phyloP scores from a whole-genome alignment of 2,797 vertebrate genomes.

The Sebastiscus albofasciatus region DNA sequence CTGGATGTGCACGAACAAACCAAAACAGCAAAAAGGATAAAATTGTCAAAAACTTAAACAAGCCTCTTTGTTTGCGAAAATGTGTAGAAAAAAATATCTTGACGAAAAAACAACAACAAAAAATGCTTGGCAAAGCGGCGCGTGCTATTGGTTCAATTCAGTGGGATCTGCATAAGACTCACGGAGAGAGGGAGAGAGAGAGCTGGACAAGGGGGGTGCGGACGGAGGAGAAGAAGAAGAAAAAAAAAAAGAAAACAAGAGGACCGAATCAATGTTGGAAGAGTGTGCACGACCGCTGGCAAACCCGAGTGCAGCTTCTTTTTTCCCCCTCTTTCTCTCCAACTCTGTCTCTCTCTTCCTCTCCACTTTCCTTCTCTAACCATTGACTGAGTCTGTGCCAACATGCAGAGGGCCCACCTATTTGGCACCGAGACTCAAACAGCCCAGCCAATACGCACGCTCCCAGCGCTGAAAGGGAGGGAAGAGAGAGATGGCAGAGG shows the following conservation, averaged over 20 bases:
- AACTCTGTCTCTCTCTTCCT: conserved; percentile 87
- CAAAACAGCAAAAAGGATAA: conserved; percentile 34
- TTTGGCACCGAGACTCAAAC: conserved; percentile 89
- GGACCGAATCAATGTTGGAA: conserved; percentile 87
- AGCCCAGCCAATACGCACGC: conserved; percentile 90
- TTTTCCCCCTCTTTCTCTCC: conserved; percentile 84
- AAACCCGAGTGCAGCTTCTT: conserved; percentile 84
- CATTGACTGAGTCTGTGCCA: conserved; percentile 92
- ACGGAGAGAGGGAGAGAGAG: conserved; percentile 68
- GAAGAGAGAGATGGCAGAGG: conserved; percentile 77
- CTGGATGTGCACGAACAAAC: conserved; percentile 28
- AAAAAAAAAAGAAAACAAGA: conserved; percentile 79
- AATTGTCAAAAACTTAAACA: conserved; percentile 67
- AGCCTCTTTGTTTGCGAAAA: conserved; percentile 65
- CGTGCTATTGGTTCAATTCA: conserved; percentile 86
- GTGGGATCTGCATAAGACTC: conserved; percentile 82
- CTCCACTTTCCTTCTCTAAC: conserved; percentile 91
- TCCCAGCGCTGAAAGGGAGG: conserved; percentile 86
- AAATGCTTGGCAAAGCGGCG: conserved; percentile 83
- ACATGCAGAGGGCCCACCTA: conserved; percentile 91
- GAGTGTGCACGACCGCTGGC: conserved; percentile 86
- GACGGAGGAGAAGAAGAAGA: conserved; percentile 72
- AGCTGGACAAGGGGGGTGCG: conserved; percentile 68
- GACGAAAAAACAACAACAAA: conserved; percentile 43
- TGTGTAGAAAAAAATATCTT: conserved; percentile 60